Evolutionary conservation across 2,888 invertebrate genomes (phyloP), one percentile per base, ranked within the genome.

Genomic region (Macrosoma leucophasiata): DNA sequence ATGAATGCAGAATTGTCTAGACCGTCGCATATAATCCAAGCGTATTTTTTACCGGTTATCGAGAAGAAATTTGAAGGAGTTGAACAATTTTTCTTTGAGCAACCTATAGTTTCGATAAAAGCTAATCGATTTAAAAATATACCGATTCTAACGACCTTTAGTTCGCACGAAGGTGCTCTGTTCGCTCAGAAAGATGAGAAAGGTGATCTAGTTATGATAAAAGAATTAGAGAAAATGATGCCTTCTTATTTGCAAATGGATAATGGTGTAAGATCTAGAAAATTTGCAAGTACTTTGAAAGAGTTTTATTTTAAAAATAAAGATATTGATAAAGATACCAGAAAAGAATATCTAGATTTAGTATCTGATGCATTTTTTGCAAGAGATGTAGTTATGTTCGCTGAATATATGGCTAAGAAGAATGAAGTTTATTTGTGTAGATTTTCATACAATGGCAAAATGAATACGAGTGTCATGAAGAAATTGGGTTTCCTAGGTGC

Each of bases 401-500:
- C 57, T 0, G 78, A 81, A 18, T 21, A 48, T 1, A 8, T 70
- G 1, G 46, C 68, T 0, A 65, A 60, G 33, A 26, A 39, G 10
- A 35, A 57, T 3, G 43, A 62, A 4, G 20, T 64, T 0, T 82
- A 60, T 33, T 37, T 65, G 0, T 70, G 68, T 37, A 59, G 62
- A 12, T 82, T 81, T 34, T 54, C 60, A 13, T 76, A 71, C 47
- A 26, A 15, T 3, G 82, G 84, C 0, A 66, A 64, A 35, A 46
- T 82, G 57, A 68, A 72, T 37, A 74, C 73, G 0, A 59, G 68
- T 7, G 44, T 56, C 0, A 73, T 79, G 72, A 62, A 58, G 26
- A 56, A 41, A 9, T 50, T 81, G 3, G 68, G 63, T 0, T 8
- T 75, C 0, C 50, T 61, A 29, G 82, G 84, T 0, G 67, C 81